Evolutionary conservation across 2,797 vertebrate species (phyloP), one percentile per base, ranked within the genome.

Genomic region (Muscicapa striata): DNA sequence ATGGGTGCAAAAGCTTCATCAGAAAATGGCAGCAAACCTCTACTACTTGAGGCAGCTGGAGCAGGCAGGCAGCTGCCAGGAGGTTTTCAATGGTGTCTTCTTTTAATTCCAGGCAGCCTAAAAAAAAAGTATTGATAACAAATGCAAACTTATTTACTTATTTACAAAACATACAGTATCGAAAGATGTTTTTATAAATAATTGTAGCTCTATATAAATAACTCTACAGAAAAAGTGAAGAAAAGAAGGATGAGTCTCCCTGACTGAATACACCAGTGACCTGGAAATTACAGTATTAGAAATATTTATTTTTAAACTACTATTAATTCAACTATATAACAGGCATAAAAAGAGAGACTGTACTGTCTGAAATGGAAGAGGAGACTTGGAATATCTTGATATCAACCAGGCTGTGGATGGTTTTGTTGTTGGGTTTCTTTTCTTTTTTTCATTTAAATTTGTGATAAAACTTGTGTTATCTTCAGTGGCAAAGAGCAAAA

Each of bases 61-160:
- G 98, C 40, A 98, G 98, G 64, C 98, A 98, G 1, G 98, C 98
- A 38, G 98, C 98, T 90, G 98, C 97, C 38, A 98, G 87, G 22
- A 98, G 98, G 69, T 98, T 98, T 94, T 98, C 98, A 90, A 98
- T 98, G 32, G 98, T 98, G 64, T 98, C 98, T 95, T 98, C 98
- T 59, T 98, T 98, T 76, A 98, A 34, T 87, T 98, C 98, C 85
- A 98, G 88, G 40, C 98, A 98, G 58, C 98, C 98, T 98, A 70
- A 80, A 91, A 58, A 43, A 75, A 76, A 66, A 24, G 2, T 8
- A 45, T 55, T 74, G 57, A 64, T 57, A 36, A 87, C 21, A 85
- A 10, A 87, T 20, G 23, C 15, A 93, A 69, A 46, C 11, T 77
- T 74, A 23, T 26, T 76, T 74, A n/a, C 10, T 83, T 36, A 41